Evolutionary conservation across 2,888 invertebrate species (phyloP), one percentile per base, ranked within the genome.

Genomic region (Brachycybe producta): DNA sequence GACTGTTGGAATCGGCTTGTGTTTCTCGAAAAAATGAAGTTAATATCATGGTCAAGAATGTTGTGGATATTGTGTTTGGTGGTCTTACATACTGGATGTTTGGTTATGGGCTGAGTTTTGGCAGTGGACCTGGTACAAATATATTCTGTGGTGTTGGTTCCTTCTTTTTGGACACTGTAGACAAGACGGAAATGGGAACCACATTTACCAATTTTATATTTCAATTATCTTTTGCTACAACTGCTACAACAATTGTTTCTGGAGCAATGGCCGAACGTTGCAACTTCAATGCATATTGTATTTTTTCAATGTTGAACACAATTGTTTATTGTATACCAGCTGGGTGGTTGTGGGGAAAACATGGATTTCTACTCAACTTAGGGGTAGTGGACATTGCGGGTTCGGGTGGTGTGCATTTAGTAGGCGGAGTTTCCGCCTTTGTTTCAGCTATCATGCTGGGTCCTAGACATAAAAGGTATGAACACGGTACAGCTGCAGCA

Each of bases 41-140:
- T 0, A 92, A 92, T 65, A 91, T 95, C 52, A 92, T 94, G 92
- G 88, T 94, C 83, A 94, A 94, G 67, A 92, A 92, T 62, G 80
- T 90, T 0, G 84, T 87, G 0, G 92, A 94, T 60, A 88, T 94
- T 45, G 84, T 88, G 1, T 74, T 94, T 21, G 92, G 92, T 3
- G 92, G 88, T 53, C 66, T 88, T 8, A 88, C 90, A 0, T 94
- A 92, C 68, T 95, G 94, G 94, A 76, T 86, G 32, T 88, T 92
- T 64, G 61, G 61, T 4, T 62, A 61, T 41, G 57, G 58, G 13
- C 48, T 61, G 27, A 60, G 59, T 49, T 65, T 63, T 46, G 65
- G 67, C 5, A 57, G 57, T 11, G 64, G 59, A n/a, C 49, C 56
- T 0, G 63, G 64, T 4, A 58, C 63, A 4, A 65, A 63, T 46